Conservation (phyloP, 2,797 vertebrate genomes). For the Microctenopoma steveboyesi region DNA sequence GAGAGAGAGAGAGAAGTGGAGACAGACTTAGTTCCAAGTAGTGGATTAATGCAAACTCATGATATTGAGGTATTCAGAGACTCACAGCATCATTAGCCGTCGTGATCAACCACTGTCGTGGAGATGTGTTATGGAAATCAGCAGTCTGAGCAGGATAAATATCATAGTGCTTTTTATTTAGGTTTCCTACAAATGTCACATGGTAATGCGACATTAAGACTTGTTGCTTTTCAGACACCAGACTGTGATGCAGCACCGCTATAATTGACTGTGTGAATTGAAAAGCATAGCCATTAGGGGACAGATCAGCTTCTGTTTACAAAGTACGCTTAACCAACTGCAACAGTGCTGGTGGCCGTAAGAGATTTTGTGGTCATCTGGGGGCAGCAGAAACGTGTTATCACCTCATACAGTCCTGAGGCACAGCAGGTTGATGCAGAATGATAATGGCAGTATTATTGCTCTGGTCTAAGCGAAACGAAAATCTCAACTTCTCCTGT, state of each 20-base stretch:
- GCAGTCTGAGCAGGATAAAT: conserved; percentile 23
- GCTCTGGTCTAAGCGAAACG: no score
- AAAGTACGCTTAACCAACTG: background rate
- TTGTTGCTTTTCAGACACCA: conserved; percentile 4
- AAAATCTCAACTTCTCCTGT: background rate
- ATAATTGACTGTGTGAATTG: background rate
- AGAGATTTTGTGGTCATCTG: background rate
- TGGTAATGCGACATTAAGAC: conserved; percentile 50
- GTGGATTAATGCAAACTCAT: conserved; percentile 53
- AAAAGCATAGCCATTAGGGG: background rate
- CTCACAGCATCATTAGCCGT: conserved; percentile 49
- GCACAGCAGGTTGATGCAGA: background rate
- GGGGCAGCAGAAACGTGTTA: background rate
- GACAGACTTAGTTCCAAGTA: conserved; percentile 13
- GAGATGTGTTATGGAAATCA: conserved; percentile 46
- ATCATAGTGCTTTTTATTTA: conserved; percentile 33
- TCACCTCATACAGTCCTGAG: background rate
- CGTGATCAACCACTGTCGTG: conserved; percentile 30
- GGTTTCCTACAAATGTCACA: conserved; percentile 48
- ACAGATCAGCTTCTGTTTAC: conserved; percentile 1
- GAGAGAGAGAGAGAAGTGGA: conserved; percentile 19
- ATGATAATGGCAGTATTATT: no score
- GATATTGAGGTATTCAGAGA: conserved; percentile 59
- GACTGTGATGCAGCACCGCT: background rate
- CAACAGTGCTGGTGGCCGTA: background rate